Conservation (phyloP, 2,888 invertebrate genomes). For the Agriopis marginaria region DNA sequence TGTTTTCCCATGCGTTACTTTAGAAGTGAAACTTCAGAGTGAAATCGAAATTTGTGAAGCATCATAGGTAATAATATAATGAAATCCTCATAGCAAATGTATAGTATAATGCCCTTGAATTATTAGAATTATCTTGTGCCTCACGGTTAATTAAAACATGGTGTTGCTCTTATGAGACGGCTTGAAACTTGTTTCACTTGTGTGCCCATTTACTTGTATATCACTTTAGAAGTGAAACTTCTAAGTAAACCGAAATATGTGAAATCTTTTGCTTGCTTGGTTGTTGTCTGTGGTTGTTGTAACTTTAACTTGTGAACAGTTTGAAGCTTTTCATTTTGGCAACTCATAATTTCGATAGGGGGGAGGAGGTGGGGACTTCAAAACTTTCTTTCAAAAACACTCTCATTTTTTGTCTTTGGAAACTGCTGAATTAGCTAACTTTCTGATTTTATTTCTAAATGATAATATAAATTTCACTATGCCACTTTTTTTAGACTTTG, state of each 20-base stretch:
- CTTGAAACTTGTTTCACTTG: slow-evolving; percentile 51
- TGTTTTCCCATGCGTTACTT: too few relatives aligned
- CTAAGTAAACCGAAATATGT: slow-evolving; percentile 49
- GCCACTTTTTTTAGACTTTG: not conserved
- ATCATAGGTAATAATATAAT: too few relatives aligned
- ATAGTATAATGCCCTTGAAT: slow-evolving; percentile 1
- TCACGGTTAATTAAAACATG: slow-evolving; percentile 15
- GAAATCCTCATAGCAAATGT: not conserved
- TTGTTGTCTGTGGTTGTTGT: slow-evolving; percentile 13
- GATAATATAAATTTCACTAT: too few relatives aligned
- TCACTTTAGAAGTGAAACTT: slow-evolving; percentile 52
- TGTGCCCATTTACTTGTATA: slow-evolving; percentile 44
- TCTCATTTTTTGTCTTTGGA: too few relatives aligned
- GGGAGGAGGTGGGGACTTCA: too few relatives aligned
- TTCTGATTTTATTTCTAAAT: too few relatives aligned
- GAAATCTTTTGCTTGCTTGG: slow-evolving; percentile 36
- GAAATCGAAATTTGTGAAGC: too few relatives aligned
- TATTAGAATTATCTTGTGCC: slow-evolving; percentile 5
- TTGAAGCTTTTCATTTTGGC: slow-evolving; percentile 1
- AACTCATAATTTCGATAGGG: not conserved
- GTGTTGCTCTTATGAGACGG: slow-evolving; percentile 8
- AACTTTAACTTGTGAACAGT: slow-evolving; percentile 10
- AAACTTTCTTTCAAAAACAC: not conserved
- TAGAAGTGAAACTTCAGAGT: too few relatives aligned
- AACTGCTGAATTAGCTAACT: too few relatives aligned